Evolutionary conservation across 1,140 invertebrate species (phyloP).

Genomic region (Bemisia tabaci): DNA sequence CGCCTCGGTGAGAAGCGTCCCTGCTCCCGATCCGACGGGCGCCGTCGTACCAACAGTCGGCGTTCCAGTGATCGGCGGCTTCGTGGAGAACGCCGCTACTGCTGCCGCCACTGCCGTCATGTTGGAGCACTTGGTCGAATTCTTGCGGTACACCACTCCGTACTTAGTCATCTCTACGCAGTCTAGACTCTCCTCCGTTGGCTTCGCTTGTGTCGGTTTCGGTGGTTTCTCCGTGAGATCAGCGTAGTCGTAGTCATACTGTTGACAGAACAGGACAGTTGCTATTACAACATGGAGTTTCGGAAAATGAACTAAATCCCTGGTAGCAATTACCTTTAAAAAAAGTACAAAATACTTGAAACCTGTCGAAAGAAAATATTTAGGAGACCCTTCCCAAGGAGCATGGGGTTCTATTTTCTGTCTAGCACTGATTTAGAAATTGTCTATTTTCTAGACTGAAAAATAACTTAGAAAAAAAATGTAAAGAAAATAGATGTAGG

Average conservation of each 20-base stretch:
- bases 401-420: too few relatives aligned
- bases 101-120: slow-evolving; percentile 16
- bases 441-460: too few relatives aligned
- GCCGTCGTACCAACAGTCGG: not conserved
- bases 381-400: too few relatives aligned
- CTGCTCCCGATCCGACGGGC: not conserved
- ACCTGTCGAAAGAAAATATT: too few relatives aligned
- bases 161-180: not conserved
- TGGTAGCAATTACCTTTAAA: too few relatives aligned
- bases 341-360: too few relatives aligned
- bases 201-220: slow-evolving; percentile 16
- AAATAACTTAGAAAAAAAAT: too few relatives aligned
- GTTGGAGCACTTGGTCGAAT: not conserved
- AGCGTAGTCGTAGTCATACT: slow-evolving; percentile 35
- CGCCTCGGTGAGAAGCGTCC: slow-evolving; percentile 4
- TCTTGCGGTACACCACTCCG: not conserved
- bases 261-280: slow-evolving; percentile 11
- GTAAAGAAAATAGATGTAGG: too few relatives aligned
- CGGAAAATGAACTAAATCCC: too few relatives aligned
- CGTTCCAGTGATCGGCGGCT: not conserved
- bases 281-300: not conserved
- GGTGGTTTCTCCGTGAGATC: slow-evolving; percentile 34
- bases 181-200: slow-evolving; percentile 6
- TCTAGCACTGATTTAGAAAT: too few relatives aligned
- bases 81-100: slow-evolving; percentile 1